Conservation (phyloP, 1,140 invertebrate species). For the Drosophila varians region DNA sequence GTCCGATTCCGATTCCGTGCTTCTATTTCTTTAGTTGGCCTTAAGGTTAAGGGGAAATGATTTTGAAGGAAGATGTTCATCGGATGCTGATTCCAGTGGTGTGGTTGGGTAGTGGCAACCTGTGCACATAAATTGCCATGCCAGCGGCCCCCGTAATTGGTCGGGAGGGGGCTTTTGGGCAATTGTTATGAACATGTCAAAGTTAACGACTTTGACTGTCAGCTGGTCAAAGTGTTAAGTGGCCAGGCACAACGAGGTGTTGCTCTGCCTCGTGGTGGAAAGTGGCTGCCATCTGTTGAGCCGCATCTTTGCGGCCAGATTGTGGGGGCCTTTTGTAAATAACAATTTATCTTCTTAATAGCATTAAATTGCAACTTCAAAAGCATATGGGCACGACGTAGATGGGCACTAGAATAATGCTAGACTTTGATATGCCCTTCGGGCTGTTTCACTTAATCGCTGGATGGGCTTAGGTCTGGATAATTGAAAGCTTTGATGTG, state of each 20-base stretch:
- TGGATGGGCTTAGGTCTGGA: constrained; percentile 33
- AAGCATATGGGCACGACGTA: constrained; percentile 45
- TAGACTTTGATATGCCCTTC: constrained; percentile 40
- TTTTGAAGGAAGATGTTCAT: constrained; percentile 74
- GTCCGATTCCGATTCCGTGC: constrained; percentile 9
- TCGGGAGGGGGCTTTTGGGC: constrained; percentile 48
- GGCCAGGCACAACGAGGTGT: constrained; percentile 34
- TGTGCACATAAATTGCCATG: constrained; percentile 60
- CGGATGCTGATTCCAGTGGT: constrained; percentile 37
- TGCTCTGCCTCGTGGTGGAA: constrained; percentile 5
- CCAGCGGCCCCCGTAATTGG: constrained; percentile 67
- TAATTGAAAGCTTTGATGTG: constrained; percentile 35
- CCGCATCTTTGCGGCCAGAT: constrained; percentile 19
- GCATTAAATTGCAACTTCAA: constrained; percentile 50
- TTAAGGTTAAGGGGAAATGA: constrained; percentile 57
- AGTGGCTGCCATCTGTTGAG: constrained; percentile 38
- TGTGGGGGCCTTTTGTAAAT: constrained; percentile 38
- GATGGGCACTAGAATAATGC: constrained; percentile 21
- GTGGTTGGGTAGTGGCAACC: constrained; percentile 34
- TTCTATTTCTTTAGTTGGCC: constrained; percentile 77
- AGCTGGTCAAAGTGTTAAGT: constrained; percentile 75
- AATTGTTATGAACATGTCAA: constrained; percentile 82
- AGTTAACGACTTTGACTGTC: constrained; percentile 74
- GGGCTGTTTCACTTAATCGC: constrained; percentile 43
- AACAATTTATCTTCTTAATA: constrained; percentile 57